A percentile compares a stretch with the other conserved stretches of the same genome.
Conservation (phyloP, 2,888 invertebrate genomes). For the Stenchaetothrips biformis region DNA sequence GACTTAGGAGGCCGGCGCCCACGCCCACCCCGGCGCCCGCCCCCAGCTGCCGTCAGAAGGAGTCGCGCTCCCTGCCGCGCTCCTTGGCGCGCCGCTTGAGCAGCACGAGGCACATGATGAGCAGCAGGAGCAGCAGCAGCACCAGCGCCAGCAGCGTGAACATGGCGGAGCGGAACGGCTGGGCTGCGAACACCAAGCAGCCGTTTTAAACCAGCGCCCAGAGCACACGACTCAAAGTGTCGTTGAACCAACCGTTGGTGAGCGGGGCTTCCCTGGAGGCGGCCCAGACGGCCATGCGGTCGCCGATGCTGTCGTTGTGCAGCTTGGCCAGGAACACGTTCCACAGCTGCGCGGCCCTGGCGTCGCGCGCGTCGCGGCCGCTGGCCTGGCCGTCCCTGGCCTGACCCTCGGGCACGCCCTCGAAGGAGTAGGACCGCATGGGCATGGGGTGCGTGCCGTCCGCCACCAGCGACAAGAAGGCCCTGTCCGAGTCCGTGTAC, state of each 20-base stretch:
- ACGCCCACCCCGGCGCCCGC: slow-evolving; percentile 31
- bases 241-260: background rate
- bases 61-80: slow-evolving; percentile 42
- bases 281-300: background rate
- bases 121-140: slow-evolving; percentile 49
- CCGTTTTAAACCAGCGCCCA: background rate
- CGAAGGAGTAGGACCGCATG: background rate
- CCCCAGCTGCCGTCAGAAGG: slow-evolving; percentile 35
- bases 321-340: slow-evolving; percentile 39
- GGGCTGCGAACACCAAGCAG: slow-evolving; percentile 33
- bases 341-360: slow-evolving; percentile 37
- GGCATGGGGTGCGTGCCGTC: slow-evolving; percentile 4
- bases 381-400: background rate
- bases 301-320: slow-evolving; percentile 28
- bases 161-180: slow-evolving; percentile 56
- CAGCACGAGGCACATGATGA: slow-evolving; percentile 52
- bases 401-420: background rate
- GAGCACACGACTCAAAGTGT: background rate
- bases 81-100: slow-evolving; percentile 48
- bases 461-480: slow-evolving; percentile 13
- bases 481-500: slow-evolving; percentile 48
- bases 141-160: slow-evolving; percentile 57
- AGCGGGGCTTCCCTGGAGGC: slow-evolving; percentile 15
- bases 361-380: slow-evolving; percentile 3
- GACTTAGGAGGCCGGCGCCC: slow-evolving; percentile 31